Evolutionary conservation across 2,888 invertebrate genomes (phyloP), one percentile per base, ranked within the genome.

Genomic region (Andrena hattorfiana): DNA sequence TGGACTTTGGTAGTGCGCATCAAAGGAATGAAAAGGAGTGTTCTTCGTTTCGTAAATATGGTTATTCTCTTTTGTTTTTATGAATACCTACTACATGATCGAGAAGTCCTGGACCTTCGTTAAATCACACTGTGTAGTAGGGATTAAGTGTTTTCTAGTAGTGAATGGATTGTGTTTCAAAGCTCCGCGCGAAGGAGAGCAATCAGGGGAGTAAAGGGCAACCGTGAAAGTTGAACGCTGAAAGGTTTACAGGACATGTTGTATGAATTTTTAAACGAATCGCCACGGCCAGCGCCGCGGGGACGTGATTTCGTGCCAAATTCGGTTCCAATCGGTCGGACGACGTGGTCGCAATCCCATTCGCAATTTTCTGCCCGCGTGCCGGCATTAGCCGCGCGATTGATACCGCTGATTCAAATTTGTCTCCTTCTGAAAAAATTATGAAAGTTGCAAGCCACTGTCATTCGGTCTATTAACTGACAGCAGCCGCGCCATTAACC

Each of bases 251-350:
- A 76, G 81, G 68, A 63, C 63, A 64, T 66, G 60, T 70, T 72
- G 81, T 72, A 63, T 84, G 74, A 88, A 89, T 85, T 87, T 89
- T 89, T 85, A 76, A 88, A 77, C 68, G 77, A 79, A 73, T 76
- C 63, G 59, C 62, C 66, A 76, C 77, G 20, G 26, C 23, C 23
- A 23, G 26, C 60, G 74, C 67, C 84, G 83, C 76, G 84, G 77
- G 76, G 84, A 87, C 85, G 87, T 81, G 89, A 89, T 89, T 88
- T 86, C 83, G 86, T 88, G 88, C 87, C 86, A 88, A 89, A 89
- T 89, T 88, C 88, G 84, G 74, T 86, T 83, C 81, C 87, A 87
- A 87, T 87, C 86, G 86, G 54, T 78, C 84, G 89, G 48, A 87
- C 83, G 83, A 81, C 81, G 81, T 63, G 86, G 75, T 74, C 42